Evolutionary conservation across 53 echinoderm and acorn worm genomes (phyloP).

Genomic region (Astropecten irregularis): DNA sequence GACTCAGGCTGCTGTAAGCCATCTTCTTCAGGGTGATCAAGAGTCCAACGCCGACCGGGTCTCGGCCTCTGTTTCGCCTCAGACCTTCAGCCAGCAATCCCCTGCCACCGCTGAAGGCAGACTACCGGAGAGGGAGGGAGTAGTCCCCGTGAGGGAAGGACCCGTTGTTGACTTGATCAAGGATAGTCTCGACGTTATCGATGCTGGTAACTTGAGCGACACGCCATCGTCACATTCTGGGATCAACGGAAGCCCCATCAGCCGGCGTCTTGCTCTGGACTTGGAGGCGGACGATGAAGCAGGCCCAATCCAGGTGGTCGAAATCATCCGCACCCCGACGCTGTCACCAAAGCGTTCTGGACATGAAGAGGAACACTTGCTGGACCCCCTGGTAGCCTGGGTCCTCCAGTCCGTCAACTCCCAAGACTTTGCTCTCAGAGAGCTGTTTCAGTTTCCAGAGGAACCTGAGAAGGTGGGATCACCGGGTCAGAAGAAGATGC

Average conservation of each 20-base stretch:
- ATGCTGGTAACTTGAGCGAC: not conserved
- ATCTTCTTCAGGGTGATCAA: no score
- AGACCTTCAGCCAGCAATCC: not conserved
- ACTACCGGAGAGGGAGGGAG: not conserved
- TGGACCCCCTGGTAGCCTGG: slow-evolving; percentile 68
- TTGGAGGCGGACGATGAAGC: slow-evolving; percentile 25
- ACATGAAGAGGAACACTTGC: slow-evolving; percentile 22
- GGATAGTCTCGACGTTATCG: not conserved
- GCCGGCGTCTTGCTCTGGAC: not conserved
- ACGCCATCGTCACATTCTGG: not conserved
- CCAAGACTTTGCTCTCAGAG: slow-evolving; percentile 36
- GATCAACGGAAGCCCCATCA: not conserved
- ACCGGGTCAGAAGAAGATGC: slow-evolving; percentile 15
- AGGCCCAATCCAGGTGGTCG: slow-evolving; percentile 35
- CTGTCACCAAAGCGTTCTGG: slow-evolving; percentile 8
- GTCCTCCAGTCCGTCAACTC: slow-evolving; percentile 63
- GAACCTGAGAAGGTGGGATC: not conserved
- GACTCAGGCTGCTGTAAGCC: not conserved
- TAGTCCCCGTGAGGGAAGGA: no score
- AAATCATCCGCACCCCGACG: slow-evolving; percentile 33
- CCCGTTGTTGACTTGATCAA: no score
- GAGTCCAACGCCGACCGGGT: not conserved
- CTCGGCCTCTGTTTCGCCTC: not conserved
- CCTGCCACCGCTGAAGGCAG: not conserved
- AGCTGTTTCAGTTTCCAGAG: slow-evolving; percentile 36